Base-by-base conservation (phyloP, 1,140 invertebrate genomes). In the Ganaspis sp. region DNA sequence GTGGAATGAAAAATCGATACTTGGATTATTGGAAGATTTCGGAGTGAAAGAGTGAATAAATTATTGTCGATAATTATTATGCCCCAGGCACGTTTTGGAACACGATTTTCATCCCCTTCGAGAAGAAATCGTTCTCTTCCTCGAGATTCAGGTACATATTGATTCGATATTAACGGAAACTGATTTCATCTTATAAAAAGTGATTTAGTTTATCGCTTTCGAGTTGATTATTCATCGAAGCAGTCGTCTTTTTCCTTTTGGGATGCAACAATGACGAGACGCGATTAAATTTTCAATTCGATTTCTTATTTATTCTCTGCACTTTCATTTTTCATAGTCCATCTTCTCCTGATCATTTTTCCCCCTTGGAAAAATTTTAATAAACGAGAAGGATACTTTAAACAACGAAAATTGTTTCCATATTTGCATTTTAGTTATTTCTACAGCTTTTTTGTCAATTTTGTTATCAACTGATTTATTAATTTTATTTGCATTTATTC, bases 81-180 rank as follows among this genome's bases (percentile, higher is more conserved):
- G 58, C 58, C 58, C 29, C 58, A 29, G 12, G 23, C 73, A 34
- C 73, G 64, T 26, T 64, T 64, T 2, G 15, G 58, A 29, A n/a
- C 26, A 64, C 58, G 58, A n/a, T 17, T 74, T 34, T 42, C 21
- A 12, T 74, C 58, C 69, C 38, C 70, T 71, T 74, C 81, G 73
- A 78, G 82, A 64, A 86, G 81, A 79, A 82, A 79, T 69, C 76
- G 82, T 53, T 86, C 84, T 38, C 70, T 84, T 15, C 69, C 83
- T 17, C 81, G 81, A 58, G 76, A 78, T 76, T 70, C 82, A 77
- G 78, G 82, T 83, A 64, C n/a, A n/a, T 64, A 17, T 15, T 49
- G 45, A 15, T 4, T 49, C 58, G 23, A 64, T 64, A 26, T 64
- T 12, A n/a, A 64, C 15, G 21, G 26, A 15, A 5, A 26, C n/a